A percentile compares a stretch with the other conserved stretches of the same genome.
Evolutionary conservation across 1,140 invertebrate genomes (phyloP).

Genomic region (Drosophila funebris): DNA sequence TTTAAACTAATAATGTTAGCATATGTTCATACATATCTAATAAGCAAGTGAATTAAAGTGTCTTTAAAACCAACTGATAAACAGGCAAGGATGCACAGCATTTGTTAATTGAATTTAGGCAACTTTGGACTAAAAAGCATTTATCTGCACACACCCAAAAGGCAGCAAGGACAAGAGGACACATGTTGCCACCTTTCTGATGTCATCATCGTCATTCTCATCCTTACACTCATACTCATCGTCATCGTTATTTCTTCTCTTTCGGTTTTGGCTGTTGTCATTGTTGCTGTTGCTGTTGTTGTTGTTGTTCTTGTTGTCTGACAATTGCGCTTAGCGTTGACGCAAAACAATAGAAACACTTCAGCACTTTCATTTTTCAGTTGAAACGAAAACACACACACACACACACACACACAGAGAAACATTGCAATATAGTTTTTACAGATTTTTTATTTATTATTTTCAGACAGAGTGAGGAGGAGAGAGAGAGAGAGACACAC

Average conservation of each 20-base stretch:
- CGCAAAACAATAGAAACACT: slow-evolving; percentile 72
- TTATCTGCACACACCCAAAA: neutral
- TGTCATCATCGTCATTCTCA: slow-evolving; percentile 13
- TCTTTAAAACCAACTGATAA: no score
- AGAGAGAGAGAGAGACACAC: neutral
- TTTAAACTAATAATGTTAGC: no score
- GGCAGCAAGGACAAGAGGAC: neutral
- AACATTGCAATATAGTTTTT: slow-evolving; percentile 44
- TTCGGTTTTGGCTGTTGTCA: slow-evolving; percentile 1
- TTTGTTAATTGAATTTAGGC: neutral
- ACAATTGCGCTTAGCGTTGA: slow-evolving; percentile 54
- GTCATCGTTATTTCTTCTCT: slow-evolving; percentile 8
- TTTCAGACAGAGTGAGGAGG: slow-evolving; percentile 12
- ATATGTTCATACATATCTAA: no score
- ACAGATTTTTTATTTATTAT: slow-evolving; percentile 78
- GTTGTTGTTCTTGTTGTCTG: slow-evolving; percentile 26
- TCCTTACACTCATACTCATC: neutral
- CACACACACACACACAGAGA: slow-evolving; percentile 38
- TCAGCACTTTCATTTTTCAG: slow-evolving; percentile 75
- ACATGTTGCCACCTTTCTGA: slow-evolving; percentile 17
- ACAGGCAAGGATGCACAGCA: neutral
- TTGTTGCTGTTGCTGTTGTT: slow-evolving; percentile 4
- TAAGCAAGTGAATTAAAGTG: no score
- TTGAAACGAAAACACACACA: no score
- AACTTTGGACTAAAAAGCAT: neutral